These are phyloP conservation scores for Thymallus thymallus DNA, from an alignment of 2,113 vertebrate genomes.

Conservation along the genomic window DNA sequence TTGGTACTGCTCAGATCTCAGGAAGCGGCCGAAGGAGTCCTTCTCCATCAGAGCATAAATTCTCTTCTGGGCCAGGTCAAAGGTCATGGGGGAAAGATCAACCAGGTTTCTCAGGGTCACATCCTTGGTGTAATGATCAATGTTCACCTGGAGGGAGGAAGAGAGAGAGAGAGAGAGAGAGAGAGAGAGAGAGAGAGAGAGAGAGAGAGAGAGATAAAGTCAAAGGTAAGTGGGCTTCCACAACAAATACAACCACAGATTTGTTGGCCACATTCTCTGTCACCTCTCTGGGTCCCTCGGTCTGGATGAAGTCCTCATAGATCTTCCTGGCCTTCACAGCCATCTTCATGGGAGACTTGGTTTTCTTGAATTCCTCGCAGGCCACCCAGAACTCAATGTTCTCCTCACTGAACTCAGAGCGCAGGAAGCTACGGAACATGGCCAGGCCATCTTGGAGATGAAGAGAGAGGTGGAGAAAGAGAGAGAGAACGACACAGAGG, in stretches of 20 bases:
- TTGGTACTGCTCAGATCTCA: conserved; percentile 86
- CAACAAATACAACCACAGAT: background rate
- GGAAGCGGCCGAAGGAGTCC: conserved; percentile 92
- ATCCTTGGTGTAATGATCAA: conserved; percentile 92
- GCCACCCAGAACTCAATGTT: conserved; percentile 93
- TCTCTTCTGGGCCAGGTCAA: conserved; percentile 91
- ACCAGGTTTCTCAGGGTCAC: conserved; percentile 90
- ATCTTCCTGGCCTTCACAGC: conserved; percentile 87
- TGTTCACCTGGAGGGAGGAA: conserved; percentile 83
- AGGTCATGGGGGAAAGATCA: conserved; percentile 81
- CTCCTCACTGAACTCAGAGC: conserved; percentile 96
- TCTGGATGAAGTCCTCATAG: conserved; percentile 93
- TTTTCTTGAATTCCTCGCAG: conserved; percentile 94
- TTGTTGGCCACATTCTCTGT: background rate
- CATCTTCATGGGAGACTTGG: conserved; percentile 82
- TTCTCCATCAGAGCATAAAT: conserved; percentile 95
- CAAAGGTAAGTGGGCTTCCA: background rate
- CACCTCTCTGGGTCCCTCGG: conserved; percentile 90
- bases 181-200: background rate
- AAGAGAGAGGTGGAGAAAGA: background rate
- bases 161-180: background rate
- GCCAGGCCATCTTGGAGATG: conserved; percentile 79
- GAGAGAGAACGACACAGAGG: no score
- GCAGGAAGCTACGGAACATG: conserved; percentile 89
- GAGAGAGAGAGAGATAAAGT: background rate